Evolutionary conservation across 2,888 invertebrate species (phyloP).

Genomic region (Sinohyriopsis cumingii): DNA sequence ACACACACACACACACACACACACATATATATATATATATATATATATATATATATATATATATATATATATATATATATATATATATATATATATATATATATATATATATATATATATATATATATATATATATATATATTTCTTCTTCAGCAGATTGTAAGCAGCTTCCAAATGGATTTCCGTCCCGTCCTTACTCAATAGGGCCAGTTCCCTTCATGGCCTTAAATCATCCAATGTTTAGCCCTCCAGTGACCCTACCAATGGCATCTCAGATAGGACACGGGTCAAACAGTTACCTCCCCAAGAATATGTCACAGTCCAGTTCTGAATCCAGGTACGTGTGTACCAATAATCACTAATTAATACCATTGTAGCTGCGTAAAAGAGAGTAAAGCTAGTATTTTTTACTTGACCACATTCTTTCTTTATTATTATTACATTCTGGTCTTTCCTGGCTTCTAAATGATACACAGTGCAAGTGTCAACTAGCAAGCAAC

Average conservation of each 20-base stretch:
- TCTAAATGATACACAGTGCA: no score
- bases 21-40: no score
- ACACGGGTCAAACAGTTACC: constrained; percentile 53
- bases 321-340: constrained; percentile 46
- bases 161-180: constrained; percentile 67
- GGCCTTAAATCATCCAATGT: constrained; percentile 64
- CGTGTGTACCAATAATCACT: neutral
- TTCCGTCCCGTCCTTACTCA: constrained; percentile 65
- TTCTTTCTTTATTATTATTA: constrained; percentile 4
- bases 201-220: constrained; percentile 64
- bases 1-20: no score
- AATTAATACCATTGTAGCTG: neutral
- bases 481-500: no score
- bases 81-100: no score
- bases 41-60: no score
- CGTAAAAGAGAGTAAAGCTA: no score
- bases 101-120: neutral
- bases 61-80: no score
- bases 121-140: constrained; percentile 1
- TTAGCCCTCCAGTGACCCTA: constrained; percentile 62
- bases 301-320: constrained; percentile 48
- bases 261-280: constrained; percentile 66
- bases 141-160: constrained; percentile 39
- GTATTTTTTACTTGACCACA: neutral
- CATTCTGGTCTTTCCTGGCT: no score